A percentile compares a stretch with the other conserved stretches of the same genome.
These are phyloP conservation scores for Copidosoma aretas DNA, from an alignment of 2,888 invertebrate genomes.

Conservation along the genomic window DNA sequence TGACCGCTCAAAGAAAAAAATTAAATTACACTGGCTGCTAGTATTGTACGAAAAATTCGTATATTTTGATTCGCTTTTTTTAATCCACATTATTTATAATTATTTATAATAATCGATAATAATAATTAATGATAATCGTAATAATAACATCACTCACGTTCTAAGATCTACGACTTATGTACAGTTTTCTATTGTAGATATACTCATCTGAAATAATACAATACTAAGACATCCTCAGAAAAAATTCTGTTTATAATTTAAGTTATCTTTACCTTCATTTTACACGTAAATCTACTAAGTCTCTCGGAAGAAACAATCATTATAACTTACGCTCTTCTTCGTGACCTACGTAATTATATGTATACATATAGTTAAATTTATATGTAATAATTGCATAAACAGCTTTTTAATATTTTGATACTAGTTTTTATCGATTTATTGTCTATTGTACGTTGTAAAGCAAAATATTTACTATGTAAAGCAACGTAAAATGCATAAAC, in stretches of 20 bases:
- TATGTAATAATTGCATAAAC: too few species aligned
- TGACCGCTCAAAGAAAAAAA: too few species aligned
- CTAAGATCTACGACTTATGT: constrained; percentile 44
- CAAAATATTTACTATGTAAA: constrained; percentile 36
- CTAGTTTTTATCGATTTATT: constrained; percentile 50
- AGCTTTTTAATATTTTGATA: constrained; percentile 48
- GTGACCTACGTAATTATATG: constrained; percentile 21
- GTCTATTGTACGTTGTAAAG: constrained; percentile 51
- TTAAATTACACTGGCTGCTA: too few species aligned
- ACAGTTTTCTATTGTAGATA: constrained; percentile 28
- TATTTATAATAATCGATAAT: constrained; percentile 21
- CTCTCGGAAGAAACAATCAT: constrained; percentile 32
- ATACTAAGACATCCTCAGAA: constrained; percentile 46
- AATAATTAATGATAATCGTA: constrained; percentile 29
- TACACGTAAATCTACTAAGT: constrained; percentile 32
- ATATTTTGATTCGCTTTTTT: too few species aligned
- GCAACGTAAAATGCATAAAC: constrained; percentile 31
- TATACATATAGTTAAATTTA: too few species aligned
- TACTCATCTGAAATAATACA: constrained; percentile 35
- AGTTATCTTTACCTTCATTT: constrained; percentile 10
- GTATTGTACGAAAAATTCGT: too few species aligned
- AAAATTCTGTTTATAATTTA: constrained; percentile 13
- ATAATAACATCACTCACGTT: constrained; percentile 38
- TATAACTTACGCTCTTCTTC: constrained; percentile 4
- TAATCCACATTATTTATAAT: not conserved